Evolutionary conservation across 2,113 vertebrate species (phyloP), one percentile per base, ranked within the genome.

Genomic region (Seriola dumerili): DNA sequence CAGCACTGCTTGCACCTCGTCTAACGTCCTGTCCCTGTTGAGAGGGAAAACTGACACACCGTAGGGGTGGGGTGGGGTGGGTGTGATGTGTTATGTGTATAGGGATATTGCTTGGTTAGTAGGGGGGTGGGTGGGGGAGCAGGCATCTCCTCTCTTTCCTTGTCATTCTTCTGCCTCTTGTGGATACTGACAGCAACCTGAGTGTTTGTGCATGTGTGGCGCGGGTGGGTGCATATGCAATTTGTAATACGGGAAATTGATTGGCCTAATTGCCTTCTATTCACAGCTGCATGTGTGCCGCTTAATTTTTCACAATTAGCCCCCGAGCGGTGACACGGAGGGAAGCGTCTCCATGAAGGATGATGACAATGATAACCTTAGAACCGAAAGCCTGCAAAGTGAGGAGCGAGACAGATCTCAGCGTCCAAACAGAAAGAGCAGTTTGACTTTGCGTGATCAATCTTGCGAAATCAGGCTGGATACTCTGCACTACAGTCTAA

Each of bases 41-140:
- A 92, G 90, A 88, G 64, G 85, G 81, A 86, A 88, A 88, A 81
- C 89, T 92, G 90, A 88, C 83, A 89, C 70, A 69, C 79, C 17
- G 59, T 65, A 44, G 80, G 8, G 54, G 72, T 7, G 8, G 1
- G 4, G 21, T 25, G 29, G 3, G 12, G 14, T 14, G 4, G 46
- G 7, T 46, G 36, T n/a, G n/a, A n/a, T n/a, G n/a, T n/a, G n/a
- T n/a, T n/a, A n/a, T n/a, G n/a, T n/a, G n/a, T n/a, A n/a, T n/a
- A n/a, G n/a, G n/a, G n/a, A n/a, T n/a, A n/a, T n/a, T n/a, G n/a
- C n/a, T n/a, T n/a, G n/a, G n/a, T n/a, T n/a, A n/a, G n/a, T n/a
- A n/a, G 12, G 14, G 46, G 4, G 46, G 7, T 46, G 36, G 36
- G n/a, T 8, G 58, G 72, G 17, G 12, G 1, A 1, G n/a, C 29